These are phyloP conservation scores for Leptocoma aspasia DNA, from an alignment of 2,113 vertebrate species.

Conservation along the genomic window DNA sequence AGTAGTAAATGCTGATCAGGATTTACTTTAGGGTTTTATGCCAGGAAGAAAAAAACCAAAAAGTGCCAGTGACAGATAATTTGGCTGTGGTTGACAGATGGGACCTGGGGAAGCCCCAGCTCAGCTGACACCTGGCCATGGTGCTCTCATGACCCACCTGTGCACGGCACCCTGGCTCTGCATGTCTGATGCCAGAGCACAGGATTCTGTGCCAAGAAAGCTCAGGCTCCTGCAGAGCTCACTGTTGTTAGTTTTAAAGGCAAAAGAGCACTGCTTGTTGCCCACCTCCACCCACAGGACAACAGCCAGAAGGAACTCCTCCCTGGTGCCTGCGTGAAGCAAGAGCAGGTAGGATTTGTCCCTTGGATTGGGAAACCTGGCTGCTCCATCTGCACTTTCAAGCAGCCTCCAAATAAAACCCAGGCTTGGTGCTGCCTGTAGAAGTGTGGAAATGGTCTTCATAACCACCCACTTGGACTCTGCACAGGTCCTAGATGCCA, in stretches of 20 bases:
- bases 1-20: background rate
- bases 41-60: background rate
- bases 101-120: background rate
- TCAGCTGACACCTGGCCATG: background rate
- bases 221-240: background rate
- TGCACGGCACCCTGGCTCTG: accelerated
- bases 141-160: background rate
- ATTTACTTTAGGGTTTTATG: background rate
- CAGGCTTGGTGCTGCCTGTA: background rate
- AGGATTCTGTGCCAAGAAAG: background rate
- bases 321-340: background rate
- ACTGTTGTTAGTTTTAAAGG: background rate
- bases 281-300: background rate
- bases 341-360: background rate
- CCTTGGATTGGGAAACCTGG: background rate
- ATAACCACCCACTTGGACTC: background rate
- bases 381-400: background rate
- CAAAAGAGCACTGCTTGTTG: background rate
- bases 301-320: background rate
- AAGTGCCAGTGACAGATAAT: background rate
- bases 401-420: background rate
- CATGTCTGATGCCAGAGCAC: background rate
- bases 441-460: background rate
- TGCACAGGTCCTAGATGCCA: background rate
- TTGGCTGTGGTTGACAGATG: background rate